These are phyloP conservation scores for Istiophorus platypterus DNA, from an alignment of 2,113 vertebrate genomes.

Conservation along the genomic window DNA sequence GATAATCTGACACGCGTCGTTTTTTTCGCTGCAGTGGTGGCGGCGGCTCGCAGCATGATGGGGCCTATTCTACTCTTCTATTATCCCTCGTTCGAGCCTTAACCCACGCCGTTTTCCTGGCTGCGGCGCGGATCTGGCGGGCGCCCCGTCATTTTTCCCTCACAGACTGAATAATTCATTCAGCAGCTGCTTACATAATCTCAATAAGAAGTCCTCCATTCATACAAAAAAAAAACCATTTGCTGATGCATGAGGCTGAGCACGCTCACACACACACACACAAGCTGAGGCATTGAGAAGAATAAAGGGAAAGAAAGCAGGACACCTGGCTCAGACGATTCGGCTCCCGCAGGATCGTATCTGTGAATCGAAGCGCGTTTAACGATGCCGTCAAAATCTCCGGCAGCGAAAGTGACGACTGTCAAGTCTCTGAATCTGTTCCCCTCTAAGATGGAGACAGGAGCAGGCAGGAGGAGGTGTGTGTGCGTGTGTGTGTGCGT, in stretches of 20 bases:
- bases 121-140: slow-evolving; percentile 43
- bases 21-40: neutral
- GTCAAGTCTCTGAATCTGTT: slow-evolving; percentile 32
- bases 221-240: slow-evolving; percentile 48
- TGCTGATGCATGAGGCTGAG: slow-evolving; percentile 21
- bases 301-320: neutral
- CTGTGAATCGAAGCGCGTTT: slow-evolving; percentile 6
- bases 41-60: neutral
- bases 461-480: slow-evolving; percentile 7
- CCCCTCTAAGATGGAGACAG: slow-evolving; percentile 35
- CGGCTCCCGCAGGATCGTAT: slow-evolving; percentile 6
- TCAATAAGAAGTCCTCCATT: slow-evolving; percentile 66
- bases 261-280: neutral
- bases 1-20: neutral
- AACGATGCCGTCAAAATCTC: slow-evolving; percentile 57
- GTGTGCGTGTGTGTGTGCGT: slow-evolving; percentile 16
- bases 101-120: neutral
- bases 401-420: slow-evolving; percentile 43
- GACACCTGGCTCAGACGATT: neutral
- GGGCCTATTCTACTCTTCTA: neutral
- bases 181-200: slow-evolving; percentile 48
- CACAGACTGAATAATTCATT: slow-evolving; percentile 63
- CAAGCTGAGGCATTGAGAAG: neutral
- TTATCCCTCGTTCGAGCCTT: neutral
- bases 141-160: slow-evolving; percentile 18